Evolutionary conservation across 2,888 invertebrate species (phyloP), one percentile per base, ranked within the genome.

Genomic region (Syritta pipiens): DNA sequence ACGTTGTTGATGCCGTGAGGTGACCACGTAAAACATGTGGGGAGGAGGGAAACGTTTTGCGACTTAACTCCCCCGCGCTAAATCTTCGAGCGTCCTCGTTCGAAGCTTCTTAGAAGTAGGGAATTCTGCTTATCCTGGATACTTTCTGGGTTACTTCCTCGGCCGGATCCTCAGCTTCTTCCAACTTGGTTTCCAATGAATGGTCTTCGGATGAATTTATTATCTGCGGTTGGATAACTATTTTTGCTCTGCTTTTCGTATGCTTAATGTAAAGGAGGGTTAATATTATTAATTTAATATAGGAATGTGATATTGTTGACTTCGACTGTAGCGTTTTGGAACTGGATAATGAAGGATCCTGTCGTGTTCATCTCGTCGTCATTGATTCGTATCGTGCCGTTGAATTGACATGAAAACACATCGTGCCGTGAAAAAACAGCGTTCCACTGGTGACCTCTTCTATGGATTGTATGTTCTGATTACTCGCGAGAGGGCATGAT

Each of bases 401-500:
- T 40, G 14, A 65, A 74, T 51, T 65, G 48, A 20, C n/a, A n/a
- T n/a, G n/a, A n/a, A n/a, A n/a, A n/a, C n/a, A n/a, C n/a, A n/a
- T n/a, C n/a, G n/a, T n/a, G n/a, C n/a, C n/a, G n/a, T 67, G 67
- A n/a, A 75, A n/a, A 4, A 75, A 35, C 19, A 68, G 9, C 2
- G 53, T 40, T 46, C 67, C 75, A 1, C 35, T 6, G 1, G 44
- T 20, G 1, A 65, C 44, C 35, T 74, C 65, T 9, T 59, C 65
- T 4, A 59, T 12, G 6, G 42, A 20, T 19, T 65, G 59, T 7
- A 42, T 32, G 2, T 65, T 51, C 5, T 63, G 49, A 10, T 30
- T 48, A n/a, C 19, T 59, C 10, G 24, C 42, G 7, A 14, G 37
- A 19, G 53, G 37, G 30, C 69, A 69, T n/a, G n/a, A 28, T 68